phyloP scores from a whole-genome alignment of 2,113 vertebrate genomes.

The Synchiropus splendidus region DNA sequence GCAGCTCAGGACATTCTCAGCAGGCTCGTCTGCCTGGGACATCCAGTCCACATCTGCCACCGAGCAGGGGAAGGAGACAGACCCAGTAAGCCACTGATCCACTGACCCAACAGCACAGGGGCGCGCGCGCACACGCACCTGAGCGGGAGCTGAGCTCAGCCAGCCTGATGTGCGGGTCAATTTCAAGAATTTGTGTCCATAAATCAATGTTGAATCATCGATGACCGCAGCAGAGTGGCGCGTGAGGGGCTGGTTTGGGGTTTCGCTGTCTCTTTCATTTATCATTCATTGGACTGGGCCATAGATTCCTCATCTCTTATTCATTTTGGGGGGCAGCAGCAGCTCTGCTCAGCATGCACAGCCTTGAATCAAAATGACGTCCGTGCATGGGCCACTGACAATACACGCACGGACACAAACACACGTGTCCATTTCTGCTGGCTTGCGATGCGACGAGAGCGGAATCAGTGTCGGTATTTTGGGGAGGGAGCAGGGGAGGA shows the following conservation, averaged over 20 bases:
- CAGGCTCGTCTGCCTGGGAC: conserved; percentile 45
- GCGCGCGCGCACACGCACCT: conserved; percentile 50
- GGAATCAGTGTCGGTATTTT: no score
- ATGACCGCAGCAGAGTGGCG: conserved; percentile 36
- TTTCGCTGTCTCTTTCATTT: conserved; percentile 59
- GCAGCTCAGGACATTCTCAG: no score
- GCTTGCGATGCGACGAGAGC: no score
- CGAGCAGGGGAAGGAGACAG: no score
- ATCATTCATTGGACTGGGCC: conserved; percentile 51
- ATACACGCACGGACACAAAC: no score
- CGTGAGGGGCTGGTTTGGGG: conserved; percentile 47
- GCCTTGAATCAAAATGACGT: conserved; percentile 57
- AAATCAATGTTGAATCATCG: conserved; percentile 44
- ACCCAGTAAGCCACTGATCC: conserved; percentile 49
- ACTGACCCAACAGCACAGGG: conserved; percentile 49
- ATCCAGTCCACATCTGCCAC: conserved; percentile 58
- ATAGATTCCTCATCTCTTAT: conserved; percentile 36
- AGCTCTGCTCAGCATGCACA: conserved; percentile 37
- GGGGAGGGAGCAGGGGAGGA: conserved; percentile 41
- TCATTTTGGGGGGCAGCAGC: conserved; percentile 25
- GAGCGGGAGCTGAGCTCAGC: conserved; percentile 25
- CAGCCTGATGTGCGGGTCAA: conserved; percentile 24
- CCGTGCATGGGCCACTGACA: background rate
- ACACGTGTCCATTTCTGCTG: background rate
- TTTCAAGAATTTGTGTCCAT: conserved; percentile 7